These are phyloP conservation scores for Oligia fasciuncula DNA, from an alignment of 2,888 invertebrate species.

Conservation along the genomic window DNA sequence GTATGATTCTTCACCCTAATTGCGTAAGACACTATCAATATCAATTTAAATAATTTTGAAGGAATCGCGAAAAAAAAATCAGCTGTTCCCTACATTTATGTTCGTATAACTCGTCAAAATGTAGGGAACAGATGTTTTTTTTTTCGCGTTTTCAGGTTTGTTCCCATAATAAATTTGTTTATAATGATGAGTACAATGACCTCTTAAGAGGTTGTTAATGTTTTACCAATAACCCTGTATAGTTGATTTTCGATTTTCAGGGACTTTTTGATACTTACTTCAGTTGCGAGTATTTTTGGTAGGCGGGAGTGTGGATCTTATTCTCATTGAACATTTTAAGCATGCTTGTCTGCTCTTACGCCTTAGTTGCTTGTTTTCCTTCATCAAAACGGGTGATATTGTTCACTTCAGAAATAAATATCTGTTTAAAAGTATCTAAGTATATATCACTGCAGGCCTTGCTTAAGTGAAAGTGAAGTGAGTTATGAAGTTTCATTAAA, in stretches of 20 bases:
- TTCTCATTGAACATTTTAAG: conserved; percentile 36
- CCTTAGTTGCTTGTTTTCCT: conserved; percentile 12
- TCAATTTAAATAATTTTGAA: neutral
- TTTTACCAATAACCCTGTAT: no score
- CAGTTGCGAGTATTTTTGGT: conserved; percentile 13
- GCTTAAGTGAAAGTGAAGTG: neutral
- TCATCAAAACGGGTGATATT: neutral
- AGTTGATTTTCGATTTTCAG: neutral
- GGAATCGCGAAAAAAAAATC: no score
- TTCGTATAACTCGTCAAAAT: no score
- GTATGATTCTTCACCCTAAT: neutral
- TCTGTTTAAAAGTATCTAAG: neutral
- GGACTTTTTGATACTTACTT: conserved; percentile 8
- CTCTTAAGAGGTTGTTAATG: no score
- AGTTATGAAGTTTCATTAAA: no score
- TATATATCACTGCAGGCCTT: neutral
- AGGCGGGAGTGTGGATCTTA: neutral
- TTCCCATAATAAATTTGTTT: no score
- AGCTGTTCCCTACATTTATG: no score
- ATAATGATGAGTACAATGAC: no score
- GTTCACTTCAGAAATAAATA: neutral
- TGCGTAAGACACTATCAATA: neutral
- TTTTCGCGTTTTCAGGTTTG: no score
- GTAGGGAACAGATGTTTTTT: no score
- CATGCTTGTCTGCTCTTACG: conserved; percentile 36